Evolutionary conservation across 2,888 invertebrate species (phyloP).

Genomic region (Rhagium mordax): DNA sequence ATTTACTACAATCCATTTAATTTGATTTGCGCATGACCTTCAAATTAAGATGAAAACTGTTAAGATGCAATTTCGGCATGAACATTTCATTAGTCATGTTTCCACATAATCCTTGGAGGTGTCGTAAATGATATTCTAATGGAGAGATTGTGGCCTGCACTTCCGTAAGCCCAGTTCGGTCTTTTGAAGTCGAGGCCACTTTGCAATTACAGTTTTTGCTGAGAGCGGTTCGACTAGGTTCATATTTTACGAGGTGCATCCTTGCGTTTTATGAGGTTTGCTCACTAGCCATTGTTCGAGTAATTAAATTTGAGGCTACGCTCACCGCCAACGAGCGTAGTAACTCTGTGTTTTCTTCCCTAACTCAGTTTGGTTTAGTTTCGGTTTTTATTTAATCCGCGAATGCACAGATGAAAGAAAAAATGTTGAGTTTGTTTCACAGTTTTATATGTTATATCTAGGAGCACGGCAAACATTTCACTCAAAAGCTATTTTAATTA

Average conservation of each 20-base stretch:
- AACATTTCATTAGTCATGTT: not conserved
- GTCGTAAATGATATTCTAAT: slow-evolving; percentile 27
- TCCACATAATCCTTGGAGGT: slow-evolving; percentile 23
- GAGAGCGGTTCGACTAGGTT: slow-evolving; percentile 60
- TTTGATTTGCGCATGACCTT: not conserved
- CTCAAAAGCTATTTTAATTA: no score
- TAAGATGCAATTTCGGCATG: not conserved
- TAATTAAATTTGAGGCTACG: slow-evolving; percentile 61
- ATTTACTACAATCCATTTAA: not conserved
- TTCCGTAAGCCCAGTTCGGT: slow-evolving; percentile 18
- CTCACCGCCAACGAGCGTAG: slow-evolving; percentile 36
- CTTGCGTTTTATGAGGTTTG: slow-evolving; percentile 62
- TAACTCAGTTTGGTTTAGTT: not conserved
- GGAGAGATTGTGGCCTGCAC: slow-evolving; percentile 14
- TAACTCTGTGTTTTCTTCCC: not conserved
- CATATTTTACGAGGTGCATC: slow-evolving; percentile 65
- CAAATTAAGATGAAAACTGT: not conserved
- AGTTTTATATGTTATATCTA: no score
- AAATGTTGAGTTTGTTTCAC: no score
- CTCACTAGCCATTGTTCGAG: slow-evolving; percentile 60
- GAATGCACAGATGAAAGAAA: not conserved
- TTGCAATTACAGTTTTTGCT: slow-evolving; percentile 66
- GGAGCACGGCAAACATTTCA: no score
- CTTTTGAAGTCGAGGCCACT: slow-evolving; percentile 54
- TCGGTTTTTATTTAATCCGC: not conserved